Percentiles rank a stretch among this genome's conserved stretches.
These are phyloP conservation scores for Acheta domesticus DNA, from an alignment of 2,888 invertebrate genomes.

Conservation along the genomic window DNA sequence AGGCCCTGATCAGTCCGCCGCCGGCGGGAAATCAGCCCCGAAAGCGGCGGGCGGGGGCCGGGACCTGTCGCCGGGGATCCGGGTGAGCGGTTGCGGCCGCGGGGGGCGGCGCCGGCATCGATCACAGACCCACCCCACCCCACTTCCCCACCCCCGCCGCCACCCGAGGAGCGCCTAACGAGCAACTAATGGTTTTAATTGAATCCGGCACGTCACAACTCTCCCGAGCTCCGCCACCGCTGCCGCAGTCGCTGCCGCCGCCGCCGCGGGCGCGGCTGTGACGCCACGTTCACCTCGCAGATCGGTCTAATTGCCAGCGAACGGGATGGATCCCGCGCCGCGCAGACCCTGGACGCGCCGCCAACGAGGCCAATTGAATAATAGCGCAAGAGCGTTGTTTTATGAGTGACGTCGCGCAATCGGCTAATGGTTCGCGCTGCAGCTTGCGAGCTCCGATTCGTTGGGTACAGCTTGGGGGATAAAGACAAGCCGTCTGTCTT, in stretches of 20 bases:
- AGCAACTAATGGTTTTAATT: conserved; percentile 18
- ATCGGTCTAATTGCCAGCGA: too few species aligned
- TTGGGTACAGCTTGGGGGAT: too few species aligned
- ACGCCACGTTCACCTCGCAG: too few species aligned
- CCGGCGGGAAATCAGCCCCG: background rate
- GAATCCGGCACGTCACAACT: conserved; percentile 18
- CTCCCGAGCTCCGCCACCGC: background rate
- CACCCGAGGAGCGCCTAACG: background rate
- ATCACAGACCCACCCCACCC: background rate
- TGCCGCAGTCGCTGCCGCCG: background rate
- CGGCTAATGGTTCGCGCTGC: too few species aligned
- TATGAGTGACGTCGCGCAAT: too few species aligned
- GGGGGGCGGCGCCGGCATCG: background rate
- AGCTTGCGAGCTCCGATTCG: too few species aligned
- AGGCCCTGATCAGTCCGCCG: too few species aligned
- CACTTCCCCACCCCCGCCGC: background rate
- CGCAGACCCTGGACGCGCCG: too few species aligned
- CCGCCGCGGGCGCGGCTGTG: background rate
- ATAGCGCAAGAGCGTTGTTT: too few species aligned
- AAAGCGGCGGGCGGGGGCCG: background rate
- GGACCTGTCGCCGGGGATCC: background rate
- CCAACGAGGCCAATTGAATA: too few species aligned
- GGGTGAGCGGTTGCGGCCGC: background rate
- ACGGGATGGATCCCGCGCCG: too few species aligned
- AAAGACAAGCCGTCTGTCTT: too few species aligned